Evolutionary conservation across 2,797 vertebrate genomes (phyloP), one percentile per base, ranked within the genome.

Genomic region (Nannoperca obscura): DNA sequence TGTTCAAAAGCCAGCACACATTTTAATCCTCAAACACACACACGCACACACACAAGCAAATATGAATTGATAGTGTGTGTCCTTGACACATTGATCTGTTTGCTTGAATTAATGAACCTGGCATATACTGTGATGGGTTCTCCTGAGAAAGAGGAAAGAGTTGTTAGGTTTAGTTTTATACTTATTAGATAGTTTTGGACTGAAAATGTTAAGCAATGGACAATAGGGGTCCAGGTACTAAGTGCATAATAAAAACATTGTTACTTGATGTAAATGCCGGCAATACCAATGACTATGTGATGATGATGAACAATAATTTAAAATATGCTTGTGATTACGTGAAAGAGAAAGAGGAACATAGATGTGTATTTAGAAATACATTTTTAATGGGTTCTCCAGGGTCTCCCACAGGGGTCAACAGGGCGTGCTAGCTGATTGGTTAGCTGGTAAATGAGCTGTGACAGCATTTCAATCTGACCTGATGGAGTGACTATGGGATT

Each of bases 51-150:
- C 19, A 68, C 38, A 61, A 59, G 6, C 47, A 74, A 73, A 69
- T 70, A 78, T 71, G 67, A 86, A 83, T 74, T 87, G 66, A 87
- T 79, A 76, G 75, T 22, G 50, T 82, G 74, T 82, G 75, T 84
- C 87, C 71, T 86, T 84, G 85, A 84, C 53, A 38, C 76, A 91
- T 88, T 85, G 88, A 91, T 92, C 83, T 85, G 79, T 89, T 89
- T 81, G 58, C 40, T 66, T 76, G 49, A 82, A 76, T 82, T 83
- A 82, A 91, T 86, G 75, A 77, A 83, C 55, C 27, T 74, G 44
- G 20, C 19, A 4, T 61, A 68, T 24, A 70, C 60, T 40, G 19
- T 78, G 80, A 86, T 75, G 58, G 71, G 76, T 77, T 78, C 60
- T 59, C 40, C 22, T 12, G 73, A 32, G 27, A 81, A 69, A 74